phyloP scores from a whole-genome alignment of 1,140 invertebrate genomes.

The Macrocentrus cingulum region DNA sequence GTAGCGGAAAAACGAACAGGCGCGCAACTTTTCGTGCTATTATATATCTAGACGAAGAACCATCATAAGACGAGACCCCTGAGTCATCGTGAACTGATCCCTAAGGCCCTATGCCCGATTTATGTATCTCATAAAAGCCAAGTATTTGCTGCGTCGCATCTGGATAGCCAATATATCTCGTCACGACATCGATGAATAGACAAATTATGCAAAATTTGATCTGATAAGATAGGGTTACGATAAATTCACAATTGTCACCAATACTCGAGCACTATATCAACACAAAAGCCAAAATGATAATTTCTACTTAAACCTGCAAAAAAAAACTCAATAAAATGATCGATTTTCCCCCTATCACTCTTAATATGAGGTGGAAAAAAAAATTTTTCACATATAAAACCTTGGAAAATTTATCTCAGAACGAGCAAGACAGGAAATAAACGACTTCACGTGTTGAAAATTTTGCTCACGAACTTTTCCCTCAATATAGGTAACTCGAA shows the following conservation, averaged over 20 bases:
- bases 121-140: neutral
- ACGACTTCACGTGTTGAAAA: neutral
- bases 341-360: no score
- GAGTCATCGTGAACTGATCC: no score
- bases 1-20: neutral
- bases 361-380: no score
- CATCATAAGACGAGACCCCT: neutral
- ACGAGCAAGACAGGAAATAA: no score
- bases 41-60: neutral
- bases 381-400: no score
- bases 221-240: neutral
- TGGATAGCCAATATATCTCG: conserved; percentile 15
- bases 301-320: neutral
- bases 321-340: neutral
- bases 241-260: neutral
- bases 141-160: conserved; percentile 1
- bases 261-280: neutral
- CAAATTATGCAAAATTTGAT: conserved; percentile 20
- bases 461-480: neutral
- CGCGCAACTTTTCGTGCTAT: neutral
- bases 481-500: no score
- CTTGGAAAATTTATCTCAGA: no score
- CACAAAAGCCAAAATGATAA: neutral
- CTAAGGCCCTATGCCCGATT: neutral
- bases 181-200: conserved; percentile 14